These are phyloP conservation scores for Trichoplusia ni DNA, from an alignment of 1,140 invertebrate species.

Conservation along the genomic window DNA sequence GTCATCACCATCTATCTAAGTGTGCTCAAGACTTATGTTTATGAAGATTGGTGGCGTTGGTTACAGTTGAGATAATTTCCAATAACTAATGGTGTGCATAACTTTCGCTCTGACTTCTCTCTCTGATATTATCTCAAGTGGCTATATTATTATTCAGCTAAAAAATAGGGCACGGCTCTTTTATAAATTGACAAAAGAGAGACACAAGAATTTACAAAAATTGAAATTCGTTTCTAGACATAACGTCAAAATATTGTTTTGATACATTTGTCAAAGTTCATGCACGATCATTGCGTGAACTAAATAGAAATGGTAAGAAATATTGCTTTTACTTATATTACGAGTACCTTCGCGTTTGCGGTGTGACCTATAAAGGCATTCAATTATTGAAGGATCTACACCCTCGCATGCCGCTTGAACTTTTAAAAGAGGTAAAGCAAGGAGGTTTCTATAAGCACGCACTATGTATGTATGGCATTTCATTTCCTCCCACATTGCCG, in stretches of 20 bases:
- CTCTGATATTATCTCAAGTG: too few species aligned
- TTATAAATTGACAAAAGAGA: too few species aligned
- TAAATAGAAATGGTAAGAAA: too few species aligned
- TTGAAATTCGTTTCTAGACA: too few species aligned
- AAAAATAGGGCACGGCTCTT: too few species aligned
- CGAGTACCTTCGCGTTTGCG: not conserved
- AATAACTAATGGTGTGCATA: not conserved
- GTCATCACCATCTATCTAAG: slow-evolving; percentile 7
- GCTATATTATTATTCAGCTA: too few species aligned
- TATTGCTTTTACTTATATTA: not conserved
- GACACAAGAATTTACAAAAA: too few species aligned
- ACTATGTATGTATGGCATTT: not conserved
- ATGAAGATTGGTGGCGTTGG: not conserved
- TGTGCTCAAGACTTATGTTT: slow-evolving; percentile 4
- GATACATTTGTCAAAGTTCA: too few species aligned
- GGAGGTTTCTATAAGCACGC: too few species aligned
- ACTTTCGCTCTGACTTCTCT: too few species aligned
- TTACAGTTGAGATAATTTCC: not conserved
- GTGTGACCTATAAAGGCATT: slow-evolving; percentile 19
- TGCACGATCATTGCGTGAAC: too few species aligned
- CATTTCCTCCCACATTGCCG: not conserved
- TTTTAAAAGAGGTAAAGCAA: slow-evolving; percentile 11
- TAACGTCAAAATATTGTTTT: too few species aligned
- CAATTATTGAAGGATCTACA: slow-evolving; percentile 14
- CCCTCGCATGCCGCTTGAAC: slow-evolving; percentile 3